Conservation (phyloP, 2,888 invertebrate species). For the Clostera curtula region DNA sequence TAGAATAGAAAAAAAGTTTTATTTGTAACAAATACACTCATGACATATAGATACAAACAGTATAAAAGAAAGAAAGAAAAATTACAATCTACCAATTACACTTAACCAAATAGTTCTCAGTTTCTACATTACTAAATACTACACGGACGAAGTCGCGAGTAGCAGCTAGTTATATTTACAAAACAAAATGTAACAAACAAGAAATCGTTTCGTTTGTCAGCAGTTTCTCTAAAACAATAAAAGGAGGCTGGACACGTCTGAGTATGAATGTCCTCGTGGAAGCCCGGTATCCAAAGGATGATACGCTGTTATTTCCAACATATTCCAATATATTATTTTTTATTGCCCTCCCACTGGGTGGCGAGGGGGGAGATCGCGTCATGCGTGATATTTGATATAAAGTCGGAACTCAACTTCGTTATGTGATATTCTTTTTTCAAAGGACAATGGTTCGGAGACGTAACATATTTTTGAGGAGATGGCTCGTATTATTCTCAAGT, state of each 20-base stretch:
- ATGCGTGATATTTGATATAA: conserved; percentile 76
- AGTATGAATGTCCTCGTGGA: conserved; percentile 54
- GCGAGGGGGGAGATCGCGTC: conserved; percentile 54
- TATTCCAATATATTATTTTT: conserved; percentile 77
- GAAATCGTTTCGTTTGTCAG: conserved; percentile 51
- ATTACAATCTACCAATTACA: too few species aligned
- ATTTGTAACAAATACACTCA: too few species aligned
- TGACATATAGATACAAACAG: too few species aligned
- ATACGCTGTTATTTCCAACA: conserved; percentile 76
- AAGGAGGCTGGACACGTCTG: conserved; percentile 64
- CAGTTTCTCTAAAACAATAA: conserved; percentile 62
- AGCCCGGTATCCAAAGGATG: conserved; percentile 61
- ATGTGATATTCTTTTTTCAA: conserved; percentile 73
- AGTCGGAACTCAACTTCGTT: conserved; percentile 74
- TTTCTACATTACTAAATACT: too few species aligned
- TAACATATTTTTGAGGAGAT: conserved; percentile 66
- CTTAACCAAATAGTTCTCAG: too few species aligned
- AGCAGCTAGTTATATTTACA: conserved; percentile 52
- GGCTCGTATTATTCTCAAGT: conserved; percentile 58
- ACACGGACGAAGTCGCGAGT: too few species aligned
- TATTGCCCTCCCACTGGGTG: conserved; percentile 59
- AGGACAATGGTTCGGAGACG: conserved; percentile 67
- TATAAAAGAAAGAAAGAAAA: too few species aligned
- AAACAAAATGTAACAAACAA: conserved; percentile 50
- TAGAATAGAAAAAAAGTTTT: too few species aligned